Evolutionary conservation across 2,888 invertebrate genomes (phyloP), one percentile per base, ranked within the genome.

Genomic region (Aphidius colemani): DNA sequence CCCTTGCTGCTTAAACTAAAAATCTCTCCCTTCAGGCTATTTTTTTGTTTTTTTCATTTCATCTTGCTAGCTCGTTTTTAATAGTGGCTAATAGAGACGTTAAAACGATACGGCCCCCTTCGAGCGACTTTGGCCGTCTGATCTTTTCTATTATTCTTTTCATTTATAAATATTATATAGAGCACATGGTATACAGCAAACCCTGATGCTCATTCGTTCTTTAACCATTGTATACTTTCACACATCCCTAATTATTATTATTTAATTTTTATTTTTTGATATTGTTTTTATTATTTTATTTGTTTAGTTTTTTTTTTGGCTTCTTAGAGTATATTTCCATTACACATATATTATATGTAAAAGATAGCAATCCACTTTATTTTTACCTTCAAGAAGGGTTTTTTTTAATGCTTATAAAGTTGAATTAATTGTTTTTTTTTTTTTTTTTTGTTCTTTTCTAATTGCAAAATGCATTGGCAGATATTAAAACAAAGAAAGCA

Each of bases 71-170:
- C 73, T 78, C 78, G 76, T 75, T 80, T 80, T 80, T 81, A 82
- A 81, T 82, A 79, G 81, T 78, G 76, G 78, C 81, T 81, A 81
- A 82, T 82, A 79, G 82, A 79, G 79, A 81, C 80, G 82, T 82
- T 82, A 82, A 82, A 82, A 78, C 82, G 82, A 81, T 82, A 80
- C 78, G 76, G 72, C 72, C 71, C 30, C 71, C 75, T 71, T 70
- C 69, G 66, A 66, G 71, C 75, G 74, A 74, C 74, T 75, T 73
- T 60, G 65, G 61, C 55, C 49, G 59, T 53, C 61, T 61, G 57
- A 66, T 59, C 59, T 64, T 46, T 60, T 53, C 53, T 59, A 59
- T 63, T 66, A 59, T 62, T 64, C 56, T 57, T 41, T 46, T 53
- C 41, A 46, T 43, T 59, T 53, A 58, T 30, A 30, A 30, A 30